Evolutionary conservation across 2,888 invertebrate species (phyloP), one percentile per base, ranked within the genome.

Genomic region (Callimorpha dominula): DNA sequence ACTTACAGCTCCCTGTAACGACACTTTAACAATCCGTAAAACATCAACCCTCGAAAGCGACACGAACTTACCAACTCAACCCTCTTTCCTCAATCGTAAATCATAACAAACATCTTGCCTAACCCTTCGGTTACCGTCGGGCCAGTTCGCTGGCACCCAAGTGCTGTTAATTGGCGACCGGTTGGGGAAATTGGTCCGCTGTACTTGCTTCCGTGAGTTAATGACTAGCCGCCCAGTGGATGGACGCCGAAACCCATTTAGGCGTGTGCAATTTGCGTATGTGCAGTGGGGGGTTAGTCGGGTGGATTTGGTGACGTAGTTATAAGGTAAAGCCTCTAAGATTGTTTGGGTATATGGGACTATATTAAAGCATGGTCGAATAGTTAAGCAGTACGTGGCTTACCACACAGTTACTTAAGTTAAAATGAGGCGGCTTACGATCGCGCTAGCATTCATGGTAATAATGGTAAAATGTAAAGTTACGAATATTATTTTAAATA

Each of bases 161-260:
- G 93, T 92, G 93, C 88, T 89, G 93, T 94, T 95, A 95, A 95
- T 95, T 95, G 94, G 92, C 92, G 91, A 91, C 93, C 91, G 92
- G 92, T 90, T 86, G 86, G 90, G 94, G 94, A 94, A 95, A 95
- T 95, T 94, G 94, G 94, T 92, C 91, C 91, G 93, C 94, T 94
- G 94, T 93, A 92, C 92, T 92, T 88, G 92, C 94, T 94, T 95
- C 95, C 95, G 95, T 86, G 91, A 93, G 91, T 94, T 95, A 94
- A 95, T 94, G 95, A 95, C 95, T 94, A 89, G 90, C 90, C 89
- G 91, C 90, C 93, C 93, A 90, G 93, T 93, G 91, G 94, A 94
- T 91, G 95, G 94, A 92, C 94, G 92, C 87, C 91, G 91, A 91
- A 95, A 95, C 93, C 93, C 92, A 92, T 94, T 95, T 95, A 93